Evolutionary conservation across 2,888 invertebrate genomes (phyloP).

Genomic region (Philaethria dido): DNA sequence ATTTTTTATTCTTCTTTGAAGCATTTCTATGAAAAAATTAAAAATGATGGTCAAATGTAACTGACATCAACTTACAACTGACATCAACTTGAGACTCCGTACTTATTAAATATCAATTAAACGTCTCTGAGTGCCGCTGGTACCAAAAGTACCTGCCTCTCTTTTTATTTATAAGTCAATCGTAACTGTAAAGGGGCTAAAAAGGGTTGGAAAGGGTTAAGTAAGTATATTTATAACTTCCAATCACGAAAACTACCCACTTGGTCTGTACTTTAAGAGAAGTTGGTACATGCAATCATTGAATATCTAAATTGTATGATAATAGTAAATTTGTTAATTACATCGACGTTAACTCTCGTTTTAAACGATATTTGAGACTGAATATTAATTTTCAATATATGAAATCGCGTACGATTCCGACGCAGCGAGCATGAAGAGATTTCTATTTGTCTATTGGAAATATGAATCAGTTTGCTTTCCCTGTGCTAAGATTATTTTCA

Average conservation of each 20-base stretch:
- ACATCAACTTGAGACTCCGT: too few relatives aligned
- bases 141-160: background rate
- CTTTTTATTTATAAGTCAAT: background rate
- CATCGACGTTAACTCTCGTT: slow-evolving; percentile 2
- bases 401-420: slow-evolving; percentile 55
- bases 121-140: background rate
- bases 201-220: background rate
- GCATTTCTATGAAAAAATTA: too few relatives aligned
- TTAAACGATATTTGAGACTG: slow-evolving; percentile 62
- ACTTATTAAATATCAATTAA: background rate
- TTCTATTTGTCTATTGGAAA: slow-evolving; percentile 73
- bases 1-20: too few relatives aligned
- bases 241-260: background rate
- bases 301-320: background rate
- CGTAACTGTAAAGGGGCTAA: background rate
- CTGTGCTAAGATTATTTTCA: slow-evolving; percentile 40
- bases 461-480: slow-evolving; percentile 57
- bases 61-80: too few relatives aligned
- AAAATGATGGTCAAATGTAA: too few relatives aligned
- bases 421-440: slow-evolving; percentile 61
- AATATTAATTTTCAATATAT: slow-evolving; percentile 71
- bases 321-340: background rate
- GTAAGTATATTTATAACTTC: slow-evolving; percentile 5
- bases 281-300: background rate
- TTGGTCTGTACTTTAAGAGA: background rate